Evolutionary conservation across 2,888 invertebrate species (phyloP).

Genomic region (Rotaria magnacalcarata): DNA sequence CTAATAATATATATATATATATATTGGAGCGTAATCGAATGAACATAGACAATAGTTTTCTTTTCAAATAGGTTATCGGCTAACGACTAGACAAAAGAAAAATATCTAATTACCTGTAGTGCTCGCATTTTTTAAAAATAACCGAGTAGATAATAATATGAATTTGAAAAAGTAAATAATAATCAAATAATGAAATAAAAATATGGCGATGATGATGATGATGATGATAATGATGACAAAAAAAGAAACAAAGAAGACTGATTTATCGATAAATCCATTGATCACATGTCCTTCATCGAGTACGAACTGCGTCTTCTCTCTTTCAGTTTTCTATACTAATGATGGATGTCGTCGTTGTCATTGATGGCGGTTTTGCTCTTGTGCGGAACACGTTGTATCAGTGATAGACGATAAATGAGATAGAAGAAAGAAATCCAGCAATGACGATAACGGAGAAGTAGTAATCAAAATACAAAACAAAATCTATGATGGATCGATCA

Average conservation of each 20-base stretch:
- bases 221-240: background rate
- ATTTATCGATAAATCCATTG: background rate
- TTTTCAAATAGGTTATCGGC: background rate
- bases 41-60: background rate
- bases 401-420: background rate
- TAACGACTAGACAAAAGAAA: background rate
- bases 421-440: background rate
- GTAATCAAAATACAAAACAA: background rate
- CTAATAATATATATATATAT: background rate
- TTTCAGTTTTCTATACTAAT: background rate
- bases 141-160: background rate
- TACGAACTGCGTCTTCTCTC: background rate
- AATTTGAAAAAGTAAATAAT: background rate
- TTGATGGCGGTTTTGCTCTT: background rate
- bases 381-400: background rate
- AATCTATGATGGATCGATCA: conserved; percentile 7
- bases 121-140: background rate
- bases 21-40: background rate
- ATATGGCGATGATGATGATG: background rate
- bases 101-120: background rate
- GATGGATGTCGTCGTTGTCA: background rate
- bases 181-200: background rate
- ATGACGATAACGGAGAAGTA: background rate
- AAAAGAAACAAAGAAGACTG: background rate
- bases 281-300: background rate